A percentile compares a stretch with the other conserved stretches of the same genome.
Evolutionary conservation across 2,113 vertebrate genomes (phyloP).

Genomic region (Girardinichthys multiradiatus): DNA sequence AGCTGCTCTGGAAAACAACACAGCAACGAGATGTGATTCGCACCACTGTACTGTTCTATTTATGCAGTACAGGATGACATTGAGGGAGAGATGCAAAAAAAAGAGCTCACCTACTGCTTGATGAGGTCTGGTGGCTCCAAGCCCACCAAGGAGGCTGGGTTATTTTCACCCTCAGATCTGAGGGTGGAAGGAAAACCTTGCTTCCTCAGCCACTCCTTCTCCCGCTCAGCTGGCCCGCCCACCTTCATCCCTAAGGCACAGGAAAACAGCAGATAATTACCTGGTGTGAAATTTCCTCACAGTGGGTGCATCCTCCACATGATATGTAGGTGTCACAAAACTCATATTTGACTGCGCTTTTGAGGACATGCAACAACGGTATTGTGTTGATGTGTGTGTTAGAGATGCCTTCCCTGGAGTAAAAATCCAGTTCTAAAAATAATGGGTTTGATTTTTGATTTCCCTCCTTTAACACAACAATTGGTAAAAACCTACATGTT

Average conservation of each 20-base stretch:
- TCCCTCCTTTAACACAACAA: conserved; percentile 7
- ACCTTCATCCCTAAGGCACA: conserved; percentile 52
- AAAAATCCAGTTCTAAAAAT: conserved; percentile 47
- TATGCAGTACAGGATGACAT: conserved; percentile 64
- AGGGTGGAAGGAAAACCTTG: conserved; percentile 53
- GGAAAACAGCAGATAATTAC: conserved; percentile 75
- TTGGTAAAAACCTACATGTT: conserved; percentile 4
- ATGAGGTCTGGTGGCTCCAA: conserved; percentile 73
- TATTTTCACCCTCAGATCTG: conserved; percentile 74
- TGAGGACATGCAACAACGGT: conserved; percentile 48
- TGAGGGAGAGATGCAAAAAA: conserved; percentile 63
- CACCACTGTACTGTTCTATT: conserved; percentile 71
- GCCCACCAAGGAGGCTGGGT: conserved; percentile 57
- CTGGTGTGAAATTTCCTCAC: conserved; percentile 70
- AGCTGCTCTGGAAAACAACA: conserved; percentile 67
- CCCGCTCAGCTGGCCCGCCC: conserved; percentile 20
- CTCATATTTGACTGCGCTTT: conserved; percentile 62
- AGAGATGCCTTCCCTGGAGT: conserved; percentile 44
- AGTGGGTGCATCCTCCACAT: conserved; percentile 23
- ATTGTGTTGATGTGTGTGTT: conserved; percentile 40
- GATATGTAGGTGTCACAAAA: conserved; percentile 55
- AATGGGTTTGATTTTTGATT: conserved; percentile 30
- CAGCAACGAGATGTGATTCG: conserved; percentile 78
- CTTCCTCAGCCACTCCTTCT: conserved; percentile 22
- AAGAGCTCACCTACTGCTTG: conserved; percentile 68